phyloP scores from a whole-genome alignment of 2,888 invertebrate genomes.

The Smittia aterrima region DNA sequence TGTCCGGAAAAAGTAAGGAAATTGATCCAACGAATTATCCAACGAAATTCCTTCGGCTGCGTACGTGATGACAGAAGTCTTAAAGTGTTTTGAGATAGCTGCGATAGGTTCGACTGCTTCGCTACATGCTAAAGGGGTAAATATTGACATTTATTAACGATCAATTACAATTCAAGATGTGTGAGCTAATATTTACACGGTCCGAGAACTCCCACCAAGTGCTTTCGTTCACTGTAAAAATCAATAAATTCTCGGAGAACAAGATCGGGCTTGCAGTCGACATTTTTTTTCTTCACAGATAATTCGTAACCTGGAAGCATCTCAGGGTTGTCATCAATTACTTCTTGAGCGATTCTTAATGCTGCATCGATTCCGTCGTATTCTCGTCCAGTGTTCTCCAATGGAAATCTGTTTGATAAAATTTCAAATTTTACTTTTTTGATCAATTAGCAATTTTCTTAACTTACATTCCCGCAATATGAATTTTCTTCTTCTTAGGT shows the following conservation, averaged over 20 bases:
- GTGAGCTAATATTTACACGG: slow-evolving; percentile 52
- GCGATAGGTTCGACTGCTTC: slow-evolving; percentile 79
- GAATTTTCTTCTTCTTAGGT: slow-evolving; percentile 47
- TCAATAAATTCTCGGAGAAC: slow-evolving; percentile 75
- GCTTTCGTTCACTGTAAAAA: slow-evolving; percentile 57
- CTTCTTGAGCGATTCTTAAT: slow-evolving; percentile 63
- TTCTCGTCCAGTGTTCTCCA: slow-evolving; percentile 63
- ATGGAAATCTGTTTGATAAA: slow-evolving; percentile 52
- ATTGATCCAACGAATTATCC: slow-evolving; percentile 64
- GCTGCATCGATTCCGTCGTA: slow-evolving; percentile 55
- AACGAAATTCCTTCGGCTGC: slow-evolving; percentile 75
- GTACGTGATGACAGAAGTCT: slow-evolving; percentile 72
- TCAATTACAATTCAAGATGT: no score
- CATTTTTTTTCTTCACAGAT: slow-evolving; percentile 60
- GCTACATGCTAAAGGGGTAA: slow-evolving; percentile 74
- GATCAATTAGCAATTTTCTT: no score
- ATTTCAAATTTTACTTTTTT: no score
- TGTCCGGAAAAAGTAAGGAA: slow-evolving; percentile 77
- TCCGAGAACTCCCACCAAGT: slow-evolving; percentile 70
- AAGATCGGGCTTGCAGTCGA: slow-evolving; percentile 67
- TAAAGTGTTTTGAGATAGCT: slow-evolving; percentile 70
- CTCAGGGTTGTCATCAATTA: slow-evolving; percentile 55
- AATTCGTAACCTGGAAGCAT: slow-evolving; percentile 63
- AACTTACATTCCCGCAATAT: slow-evolving; percentile 49
- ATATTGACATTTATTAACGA: no score